These are phyloP conservation scores for Drosophila prolongata DNA, from an alignment of 2,888 invertebrate species.

Conservation along the genomic window DNA sequence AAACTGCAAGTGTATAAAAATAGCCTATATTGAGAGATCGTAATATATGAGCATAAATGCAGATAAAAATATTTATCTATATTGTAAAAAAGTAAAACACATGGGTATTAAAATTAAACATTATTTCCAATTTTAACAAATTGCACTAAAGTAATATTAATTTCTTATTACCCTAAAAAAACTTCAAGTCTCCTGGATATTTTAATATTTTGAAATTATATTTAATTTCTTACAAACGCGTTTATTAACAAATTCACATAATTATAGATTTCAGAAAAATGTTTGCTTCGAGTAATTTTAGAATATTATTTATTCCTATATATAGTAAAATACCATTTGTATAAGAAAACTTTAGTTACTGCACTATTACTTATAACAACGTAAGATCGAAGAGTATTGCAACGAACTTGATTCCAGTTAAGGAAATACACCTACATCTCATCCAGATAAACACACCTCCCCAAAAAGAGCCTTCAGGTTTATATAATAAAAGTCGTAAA, in stretches of 20 bases:
- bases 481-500: constrained; percentile 16
- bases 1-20: constrained; percentile 1
- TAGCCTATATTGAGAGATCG: too few species aligned
- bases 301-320: too few species aligned
- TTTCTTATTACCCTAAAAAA: too few species aligned
- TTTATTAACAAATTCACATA: background rate
- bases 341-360: background rate
- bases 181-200: too few species aligned
- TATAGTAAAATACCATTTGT: background rate
- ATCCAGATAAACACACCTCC: constrained; percentile 48
- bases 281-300: too few species aligned
- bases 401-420: constrained; percentile 53
- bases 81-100: background rate
- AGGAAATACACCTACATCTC: constrained; percentile 37
- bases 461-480: constrained; percentile 48
- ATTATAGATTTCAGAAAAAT: background rate
- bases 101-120: background rate
- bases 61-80: background rate
- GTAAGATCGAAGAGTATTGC: constrained; percentile 53
- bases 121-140: background rate
- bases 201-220: background rate
- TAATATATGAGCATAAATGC: background rate
- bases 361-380: background rate
- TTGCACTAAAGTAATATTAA: too few species aligned
- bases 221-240: background rate